A percentile compares a stretch with the other conserved stretches of the same genome.
phyloP scores from a whole-genome alignment of 2,113 vertebrate genomes.

The Meles meles region DNA sequence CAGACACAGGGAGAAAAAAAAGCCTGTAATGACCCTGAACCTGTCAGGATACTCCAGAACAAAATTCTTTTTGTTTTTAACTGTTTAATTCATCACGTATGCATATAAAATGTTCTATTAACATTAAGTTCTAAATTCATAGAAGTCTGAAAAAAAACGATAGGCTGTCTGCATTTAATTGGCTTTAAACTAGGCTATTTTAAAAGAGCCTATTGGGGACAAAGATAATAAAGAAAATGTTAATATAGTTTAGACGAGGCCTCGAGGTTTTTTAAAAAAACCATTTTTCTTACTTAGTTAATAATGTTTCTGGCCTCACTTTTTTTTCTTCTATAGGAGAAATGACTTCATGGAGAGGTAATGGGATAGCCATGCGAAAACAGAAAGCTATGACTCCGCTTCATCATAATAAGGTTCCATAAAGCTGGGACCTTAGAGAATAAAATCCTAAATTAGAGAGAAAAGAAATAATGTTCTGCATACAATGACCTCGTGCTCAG shows the following conservation, averaged over 20 bases:
- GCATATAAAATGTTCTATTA: neutral
- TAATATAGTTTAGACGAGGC: neutral
- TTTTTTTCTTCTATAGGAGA: neutral
- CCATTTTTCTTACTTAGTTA: neutral
- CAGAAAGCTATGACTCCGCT: neutral
- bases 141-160: neutral
- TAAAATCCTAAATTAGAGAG: neutral
- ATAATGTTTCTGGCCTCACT: neutral
- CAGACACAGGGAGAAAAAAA: neutral
- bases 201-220: neutral
- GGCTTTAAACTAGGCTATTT: conserved; percentile 18
- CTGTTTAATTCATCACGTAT: neutral
- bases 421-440: neutral
- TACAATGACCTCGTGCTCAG: neutral
- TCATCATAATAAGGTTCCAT: neutral
- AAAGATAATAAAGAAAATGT: conserved; percentile 42
- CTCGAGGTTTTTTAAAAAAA: neutral
- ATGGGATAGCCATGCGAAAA: neutral
- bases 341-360: neutral
- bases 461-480: neutral
- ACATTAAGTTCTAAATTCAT: conserved; percentile 38
- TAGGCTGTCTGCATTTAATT: conserved; percentile 1
- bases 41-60: neutral
- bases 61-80: neutral
- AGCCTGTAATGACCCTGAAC: neutral